Percentiles rank a stretch among this genome's conserved stretches.
These are phyloP conservation scores for Anguilla pacifica DNA, from an alignment of 2,797 vertebrate genomes.

Conservation along the genomic window DNA sequence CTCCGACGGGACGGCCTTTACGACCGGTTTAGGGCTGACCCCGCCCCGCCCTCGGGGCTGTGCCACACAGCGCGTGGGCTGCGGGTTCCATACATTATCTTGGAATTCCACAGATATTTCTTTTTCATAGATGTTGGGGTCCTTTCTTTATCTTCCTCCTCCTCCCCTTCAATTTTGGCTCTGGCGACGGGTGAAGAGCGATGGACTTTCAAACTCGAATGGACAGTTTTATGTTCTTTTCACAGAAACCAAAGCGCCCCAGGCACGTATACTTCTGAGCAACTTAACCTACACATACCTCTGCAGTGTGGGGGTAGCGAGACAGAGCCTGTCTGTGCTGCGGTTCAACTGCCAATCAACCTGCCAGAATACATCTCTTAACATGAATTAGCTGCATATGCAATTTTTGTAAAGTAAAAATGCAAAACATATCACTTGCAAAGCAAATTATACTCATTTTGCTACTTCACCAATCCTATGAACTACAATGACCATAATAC, in stretches of 20 bases:
- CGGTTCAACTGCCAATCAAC: neutral
- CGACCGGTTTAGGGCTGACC: neutral
- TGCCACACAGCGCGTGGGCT: neutral
- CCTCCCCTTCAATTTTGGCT: neutral
- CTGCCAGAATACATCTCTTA: neutral
- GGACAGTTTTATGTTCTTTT: neutral
- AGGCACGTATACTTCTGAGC: neutral
- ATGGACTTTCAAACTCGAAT: neutral
- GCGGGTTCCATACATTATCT: neutral
- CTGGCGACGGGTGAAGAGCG: neutral
- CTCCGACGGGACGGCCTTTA: neutral
- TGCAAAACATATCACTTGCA: neutral
- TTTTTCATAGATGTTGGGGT: neutral
- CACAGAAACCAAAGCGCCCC: neutral
- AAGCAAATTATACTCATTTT: neutral
- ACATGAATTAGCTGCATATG: neutral
- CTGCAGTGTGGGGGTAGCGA: neutral
- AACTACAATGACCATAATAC: neutral
- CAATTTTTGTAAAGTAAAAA: neutral
- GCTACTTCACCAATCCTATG: neutral
- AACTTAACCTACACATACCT: neutral
- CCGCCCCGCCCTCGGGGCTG: neutral
- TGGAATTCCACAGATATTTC: neutral
- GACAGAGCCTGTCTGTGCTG: neutral
- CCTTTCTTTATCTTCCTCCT: neutral